Base-by-base conservation (phyloP, 2,888 invertebrate genomes). In the Pyrochroa serraticornis region DNA sequence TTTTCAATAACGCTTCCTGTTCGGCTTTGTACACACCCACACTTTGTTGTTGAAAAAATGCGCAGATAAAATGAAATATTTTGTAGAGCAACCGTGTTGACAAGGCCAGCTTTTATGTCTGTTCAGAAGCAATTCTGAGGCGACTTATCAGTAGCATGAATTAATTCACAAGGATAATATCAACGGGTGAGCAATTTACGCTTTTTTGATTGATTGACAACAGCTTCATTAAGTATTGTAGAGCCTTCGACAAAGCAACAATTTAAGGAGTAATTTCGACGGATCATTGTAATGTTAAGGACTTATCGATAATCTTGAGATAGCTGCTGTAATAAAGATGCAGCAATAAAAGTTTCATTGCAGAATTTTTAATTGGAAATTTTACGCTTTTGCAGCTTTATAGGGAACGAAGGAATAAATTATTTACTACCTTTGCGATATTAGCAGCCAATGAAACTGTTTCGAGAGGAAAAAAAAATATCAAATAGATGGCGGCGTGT, bases 1-100 rank as follows among this genome's bases (percentile, higher is more conserved):
- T 34, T 39, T 54, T 54, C 54, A 47, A 54, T 41, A 54, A 54
- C 47, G 47, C 36, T 55, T 55, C 54, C 54, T 55, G 48, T 42
- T 50, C 39, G 31, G 7, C 30, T 33, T 13, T 9, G 34, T 36
- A 46, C 54, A 55, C 54, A 42, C 54, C 54, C 39, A 46, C 54
- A 55, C 54, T 41, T 54, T 53, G 47, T 48, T 42, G 42, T 47
- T 14, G 13, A 32, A 36, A 51, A 43, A 51, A 22, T 10, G 7
- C 31, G 8, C 7, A 7, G 47, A 22, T 31, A 45, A 52, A 52
- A 13, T 38, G 31, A 33, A 12, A 22, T 22, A 22, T 45, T 53
- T 38, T n/a, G 37, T 12, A 13, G 12, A 33, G 9, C 14, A 52
- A 53, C 45, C 34, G 46, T 41, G 53, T 14, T 55, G 54, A 55